Evolutionary conservation across 2,113 vertebrate species (phyloP), one percentile per base, ranked within the genome.

Genomic region (Neolamprologus kungweensis): DNA sequence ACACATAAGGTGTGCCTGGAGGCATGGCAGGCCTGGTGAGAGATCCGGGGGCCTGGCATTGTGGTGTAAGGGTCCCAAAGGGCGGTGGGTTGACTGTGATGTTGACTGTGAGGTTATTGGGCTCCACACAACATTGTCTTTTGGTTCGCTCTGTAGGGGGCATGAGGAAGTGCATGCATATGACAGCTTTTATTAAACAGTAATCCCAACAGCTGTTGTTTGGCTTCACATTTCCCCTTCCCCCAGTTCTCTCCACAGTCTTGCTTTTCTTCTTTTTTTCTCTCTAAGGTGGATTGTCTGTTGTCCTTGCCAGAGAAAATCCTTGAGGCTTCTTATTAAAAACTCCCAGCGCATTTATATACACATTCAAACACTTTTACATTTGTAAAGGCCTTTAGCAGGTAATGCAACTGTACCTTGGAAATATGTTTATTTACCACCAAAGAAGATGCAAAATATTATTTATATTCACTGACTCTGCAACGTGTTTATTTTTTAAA

Each of bases 151-250:
- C 91, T 80, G 93, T 57, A 81, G 92, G 95, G 92, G 87, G 85
- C 82, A 83, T 42, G 85, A 91, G 37, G 87, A 88, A 92, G 92
- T 90, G 94, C 82, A 87, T 57, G 85, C 89, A 51, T 85, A 78
- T 78, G 89, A 86, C 84, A 40, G 87, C 85, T 95, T 92, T 93
- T 95, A 95, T 96, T 95, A 94, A 95, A 94, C 91, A 83, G 89
- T 96, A 95, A 95, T 96, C 93, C 91, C 88, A 93, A 93, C 96
- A 96, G 96, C 96, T 96, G 96, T 95, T 96, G 93, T 94, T 92
- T 82, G 80, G 78, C 80, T 54, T 19, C 83, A 55, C 35, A 50
- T 68, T 85, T 55, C 5, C 90, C 87, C 80, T 14, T 31, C 86
- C 87, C 85, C 92, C 82, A 81, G 14, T 26, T 42, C 57, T 37